These are phyloP conservation scores for Alosa sapidissima DNA, from an alignment of 2,797 vertebrate genomes.

Conservation along the genomic window DNA sequence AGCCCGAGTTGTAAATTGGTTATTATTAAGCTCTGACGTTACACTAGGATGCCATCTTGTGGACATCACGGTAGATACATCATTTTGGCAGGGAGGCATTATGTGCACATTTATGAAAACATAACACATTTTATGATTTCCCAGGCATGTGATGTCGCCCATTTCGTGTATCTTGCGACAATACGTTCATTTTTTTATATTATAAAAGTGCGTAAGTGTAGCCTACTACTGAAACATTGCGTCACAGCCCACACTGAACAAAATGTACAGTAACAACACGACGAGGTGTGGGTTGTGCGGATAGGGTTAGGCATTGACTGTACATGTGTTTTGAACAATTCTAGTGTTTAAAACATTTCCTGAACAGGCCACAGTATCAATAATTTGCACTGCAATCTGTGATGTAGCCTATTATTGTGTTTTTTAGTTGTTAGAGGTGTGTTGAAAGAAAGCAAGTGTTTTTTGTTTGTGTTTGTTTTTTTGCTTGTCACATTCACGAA, in stretches of 20 bases:
- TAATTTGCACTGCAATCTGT: background rate
- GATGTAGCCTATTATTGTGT: background rate
- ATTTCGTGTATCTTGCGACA: background rate
- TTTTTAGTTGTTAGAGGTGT: too few relatives aligned
- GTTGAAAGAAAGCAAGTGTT: too few relatives aligned
- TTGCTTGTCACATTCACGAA: too few relatives aligned
- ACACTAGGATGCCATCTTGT: background rate
- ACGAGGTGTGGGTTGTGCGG: background rate
- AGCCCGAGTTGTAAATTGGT: background rate
- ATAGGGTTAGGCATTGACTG: background rate
- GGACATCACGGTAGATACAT: background rate
- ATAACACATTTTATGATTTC: background rate
- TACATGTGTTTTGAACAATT: background rate
- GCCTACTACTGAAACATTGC: background rate
- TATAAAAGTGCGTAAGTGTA: background rate
- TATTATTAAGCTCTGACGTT: too few relatives aligned
- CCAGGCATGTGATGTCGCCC: background rate
- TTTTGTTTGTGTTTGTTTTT: too few relatives aligned
- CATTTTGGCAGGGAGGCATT: background rate
- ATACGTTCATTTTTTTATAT: background rate
- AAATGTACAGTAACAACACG: background rate
- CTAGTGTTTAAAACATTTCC: background rate
- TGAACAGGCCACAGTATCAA: background rate
- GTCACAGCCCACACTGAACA: background rate
- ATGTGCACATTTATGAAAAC: background rate